phyloP scores from a whole-genome alignment of 1,140 invertebrate species.

The Piezodorus guildinii region DNA sequence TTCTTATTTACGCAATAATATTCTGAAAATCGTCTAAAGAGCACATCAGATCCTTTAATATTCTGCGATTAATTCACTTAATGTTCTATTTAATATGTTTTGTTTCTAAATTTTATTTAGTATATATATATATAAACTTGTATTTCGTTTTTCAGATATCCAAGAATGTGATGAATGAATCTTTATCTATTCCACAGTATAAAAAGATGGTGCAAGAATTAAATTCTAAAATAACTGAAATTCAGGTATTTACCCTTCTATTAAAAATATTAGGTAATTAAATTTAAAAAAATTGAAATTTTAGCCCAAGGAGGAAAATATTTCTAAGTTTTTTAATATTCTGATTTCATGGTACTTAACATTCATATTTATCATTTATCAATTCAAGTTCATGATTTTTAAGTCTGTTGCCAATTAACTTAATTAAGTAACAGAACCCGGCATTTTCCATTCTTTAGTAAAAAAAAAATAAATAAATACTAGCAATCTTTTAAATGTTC shows the following conservation, averaged over 20 bases:
- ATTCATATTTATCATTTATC: too few species aligned
- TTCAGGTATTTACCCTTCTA: constrained; percentile 3
- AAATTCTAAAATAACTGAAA: constrained; percentile 7
- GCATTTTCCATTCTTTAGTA: too few species aligned
- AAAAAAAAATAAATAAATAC: too few species aligned
- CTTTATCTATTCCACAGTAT: constrained; percentile 17
- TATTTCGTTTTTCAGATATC: constrained; percentile 15
- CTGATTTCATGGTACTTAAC: too few species aligned
- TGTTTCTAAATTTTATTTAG: not conserved
- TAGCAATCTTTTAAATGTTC: too few species aligned
- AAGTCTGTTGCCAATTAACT: too few species aligned
- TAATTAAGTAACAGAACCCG: too few species aligned
- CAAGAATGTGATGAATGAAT: constrained; percentile 19
- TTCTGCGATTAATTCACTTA: not conserved
- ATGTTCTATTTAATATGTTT: not conserved
- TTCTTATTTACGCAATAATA: too few species aligned
- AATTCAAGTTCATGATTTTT: too few species aligned
- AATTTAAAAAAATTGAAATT: not conserved
- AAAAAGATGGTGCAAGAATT: constrained; percentile 20
- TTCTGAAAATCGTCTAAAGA: not conserved
- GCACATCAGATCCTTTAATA: not conserved
- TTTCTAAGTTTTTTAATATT: too few species aligned
- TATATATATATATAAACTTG: not conserved
- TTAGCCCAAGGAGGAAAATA: not conserved
- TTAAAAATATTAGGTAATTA: not conserved